Percentiles rank a stretch among this genome's conserved stretches.
Evolutionary conservation across 2,113 vertebrate species (phyloP).

Genomic region (Myxocyprinus asiaticus): DNA sequence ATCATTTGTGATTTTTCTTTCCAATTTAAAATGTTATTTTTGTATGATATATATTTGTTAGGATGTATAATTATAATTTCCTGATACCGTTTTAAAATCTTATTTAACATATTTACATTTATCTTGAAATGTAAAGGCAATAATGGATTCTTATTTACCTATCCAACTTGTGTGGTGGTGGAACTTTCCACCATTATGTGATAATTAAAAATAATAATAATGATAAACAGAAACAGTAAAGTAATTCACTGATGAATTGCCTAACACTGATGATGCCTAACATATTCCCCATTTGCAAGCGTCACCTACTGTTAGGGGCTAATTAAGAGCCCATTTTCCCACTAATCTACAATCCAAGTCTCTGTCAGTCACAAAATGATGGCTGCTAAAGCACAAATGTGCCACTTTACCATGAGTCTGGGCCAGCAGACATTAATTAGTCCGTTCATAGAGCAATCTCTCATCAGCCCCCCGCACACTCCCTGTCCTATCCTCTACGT

Average conservation of each 20-base stretch:
- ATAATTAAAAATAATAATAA: background rate
- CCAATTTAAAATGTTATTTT: too few relatives aligned
- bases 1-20: too few relatives aligned
- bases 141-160: too few relatives aligned
- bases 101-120: too few relatives aligned
- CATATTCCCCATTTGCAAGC: conserved; percentile 71
- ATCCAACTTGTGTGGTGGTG: too few relatives aligned
- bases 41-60: too few relatives aligned
- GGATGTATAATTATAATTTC: too few relatives aligned
- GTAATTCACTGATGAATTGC: conserved; percentile 45
- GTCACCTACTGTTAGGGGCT: conserved; percentile 71
- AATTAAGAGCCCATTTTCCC: conserved; percentile 64
- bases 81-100: too few relatives aligned
- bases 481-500: conserved; percentile 19
- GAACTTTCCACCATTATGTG: background rate
- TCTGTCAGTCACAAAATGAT: conserved; percentile 66
- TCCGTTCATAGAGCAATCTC: conserved; percentile 77
- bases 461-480: conserved; percentile 72
- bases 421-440: conserved; percentile 79
- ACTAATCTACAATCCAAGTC: conserved; percentile 53
- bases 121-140: too few relatives aligned
- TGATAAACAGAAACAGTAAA: conserved; percentile 15
- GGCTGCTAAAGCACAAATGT: conserved; percentile 71
- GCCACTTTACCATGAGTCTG: conserved; percentile 70
- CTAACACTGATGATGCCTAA: conserved; percentile 73